Evolutionary conservation across 2,797 vertebrate genomes (phyloP).

Genomic region (Cirrhinus molitorella): DNA sequence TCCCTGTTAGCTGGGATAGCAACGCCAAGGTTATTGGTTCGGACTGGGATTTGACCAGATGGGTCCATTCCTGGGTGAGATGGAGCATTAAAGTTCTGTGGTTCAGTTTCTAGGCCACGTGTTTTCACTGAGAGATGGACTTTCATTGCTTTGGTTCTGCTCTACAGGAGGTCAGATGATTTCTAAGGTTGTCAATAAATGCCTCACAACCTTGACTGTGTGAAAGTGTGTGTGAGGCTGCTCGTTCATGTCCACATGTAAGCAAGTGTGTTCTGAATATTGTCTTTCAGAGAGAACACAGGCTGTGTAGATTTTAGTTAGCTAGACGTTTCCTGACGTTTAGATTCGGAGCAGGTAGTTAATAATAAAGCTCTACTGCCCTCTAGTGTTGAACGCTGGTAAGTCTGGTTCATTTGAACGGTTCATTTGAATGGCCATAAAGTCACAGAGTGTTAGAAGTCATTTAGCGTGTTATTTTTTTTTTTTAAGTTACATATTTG

Average conservation of each 20-base stretch:
- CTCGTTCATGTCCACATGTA: background rate
- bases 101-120: background rate
- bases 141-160: background rate
- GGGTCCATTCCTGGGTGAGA: background rate
- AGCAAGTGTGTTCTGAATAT: background rate
- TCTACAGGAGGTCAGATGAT: background rate
- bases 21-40: too few relatives aligned
- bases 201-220: background rate
- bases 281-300: conserved; percentile 11
- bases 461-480: background rate
- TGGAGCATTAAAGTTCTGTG: background rate
- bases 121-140: background rate
- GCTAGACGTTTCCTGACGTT: background rate
- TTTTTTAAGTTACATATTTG: background rate
- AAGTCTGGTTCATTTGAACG: background rate
- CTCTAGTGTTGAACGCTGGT: conserved; percentile 19
- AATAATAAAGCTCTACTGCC: background rate
- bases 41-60: background rate
- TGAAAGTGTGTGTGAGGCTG: conserved; percentile 7
- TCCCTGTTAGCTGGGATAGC: too few relatives aligned
- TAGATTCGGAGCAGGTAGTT: too few relatives aligned
- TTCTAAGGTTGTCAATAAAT: background rate
- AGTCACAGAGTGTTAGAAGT: background rate
- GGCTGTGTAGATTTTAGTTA: background rate
- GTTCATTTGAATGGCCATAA: background rate